Conservation (phyloP, 2,888 invertebrate species). For the Petrolisthes cinctipes region DNA sequence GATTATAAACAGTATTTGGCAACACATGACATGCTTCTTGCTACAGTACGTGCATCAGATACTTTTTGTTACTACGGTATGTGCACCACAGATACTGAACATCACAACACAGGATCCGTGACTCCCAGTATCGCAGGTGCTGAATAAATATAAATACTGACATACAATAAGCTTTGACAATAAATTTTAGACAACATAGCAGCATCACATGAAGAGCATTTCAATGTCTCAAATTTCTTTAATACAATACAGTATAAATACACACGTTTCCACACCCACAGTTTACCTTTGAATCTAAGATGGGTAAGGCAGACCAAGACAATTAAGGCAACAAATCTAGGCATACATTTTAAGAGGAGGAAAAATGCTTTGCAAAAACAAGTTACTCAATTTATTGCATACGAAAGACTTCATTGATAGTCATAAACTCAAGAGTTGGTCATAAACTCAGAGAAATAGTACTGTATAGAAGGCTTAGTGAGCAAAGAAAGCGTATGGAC, state of each 20-base stretch:
- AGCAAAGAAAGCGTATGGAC: too few species aligned
- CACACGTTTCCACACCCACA: conserved; percentile 26
- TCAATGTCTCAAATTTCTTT: not conserved
- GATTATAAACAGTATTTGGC: conserved; percentile 6
- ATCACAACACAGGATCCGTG: not conserved
- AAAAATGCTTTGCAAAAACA: too few species aligned
- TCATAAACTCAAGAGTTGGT: too few species aligned
- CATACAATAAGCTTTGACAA: not conserved
- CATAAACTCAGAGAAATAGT: too few species aligned
- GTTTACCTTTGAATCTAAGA: not conserved
- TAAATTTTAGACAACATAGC: not conserved
- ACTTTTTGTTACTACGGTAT: not conserved
- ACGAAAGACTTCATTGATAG: too few species aligned
- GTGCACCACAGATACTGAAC: not conserved
- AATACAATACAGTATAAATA: conserved; percentile 9
- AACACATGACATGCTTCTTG: not conserved
- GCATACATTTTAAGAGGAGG: too few species aligned
- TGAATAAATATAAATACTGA: not conserved
- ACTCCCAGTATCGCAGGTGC: not conserved
- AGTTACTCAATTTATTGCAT: too few species aligned
- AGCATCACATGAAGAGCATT: not conserved
- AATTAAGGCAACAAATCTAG: not conserved
- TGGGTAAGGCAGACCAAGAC: conserved; percentile 18
- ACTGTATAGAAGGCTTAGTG: too few species aligned
- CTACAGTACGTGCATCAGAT: conserved; percentile 6